Percentiles rank a stretch among this genome's conserved stretches.
Evolutionary conservation across 1,140 invertebrate genomes (phyloP).

Genomic region (Venturia canescens): DNA sequence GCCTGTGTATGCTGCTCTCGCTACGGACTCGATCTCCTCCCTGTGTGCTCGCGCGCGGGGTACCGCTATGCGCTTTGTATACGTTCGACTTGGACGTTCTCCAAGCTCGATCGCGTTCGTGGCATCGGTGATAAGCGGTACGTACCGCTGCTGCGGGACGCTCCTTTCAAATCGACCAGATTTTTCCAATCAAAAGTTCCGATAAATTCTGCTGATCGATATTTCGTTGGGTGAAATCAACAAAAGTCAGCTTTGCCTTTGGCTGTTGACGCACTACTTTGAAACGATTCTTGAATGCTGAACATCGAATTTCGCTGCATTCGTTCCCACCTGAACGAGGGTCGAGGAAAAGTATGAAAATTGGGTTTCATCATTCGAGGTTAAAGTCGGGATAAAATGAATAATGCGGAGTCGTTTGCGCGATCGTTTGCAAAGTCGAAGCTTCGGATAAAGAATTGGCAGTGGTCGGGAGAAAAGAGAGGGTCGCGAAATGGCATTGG

Average conservation of each 20-base stretch:
- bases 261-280: no score
- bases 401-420: no score
- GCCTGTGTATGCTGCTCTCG: constrained; percentile 17
- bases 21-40: constrained; percentile 21
- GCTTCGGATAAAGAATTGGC: neutral
- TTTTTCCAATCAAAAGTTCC: neutral
- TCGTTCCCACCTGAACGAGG: no score
- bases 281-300: no score
- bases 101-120: constrained; percentile 11
- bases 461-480: constrained; percentile 36
- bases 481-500: constrained; percentile 61
- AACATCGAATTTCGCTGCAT: no score
- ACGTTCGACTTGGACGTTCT: neutral
- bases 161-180: neutral
- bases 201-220: no score
- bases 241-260: no score
- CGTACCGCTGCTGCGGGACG: neutral
- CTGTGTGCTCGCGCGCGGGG: neutral
- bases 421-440: no score
- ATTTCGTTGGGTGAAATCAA: no score
- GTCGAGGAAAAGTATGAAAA: no score
- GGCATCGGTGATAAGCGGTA: neutral
- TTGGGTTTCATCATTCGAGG: no score
- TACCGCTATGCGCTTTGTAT: constrained; percentile 25
- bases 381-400: no score